These are phyloP conservation scores for Ceratosolen solmsi DNA, from an alignment of 1,140 invertebrate species.

Conservation along the genomic window DNA sequence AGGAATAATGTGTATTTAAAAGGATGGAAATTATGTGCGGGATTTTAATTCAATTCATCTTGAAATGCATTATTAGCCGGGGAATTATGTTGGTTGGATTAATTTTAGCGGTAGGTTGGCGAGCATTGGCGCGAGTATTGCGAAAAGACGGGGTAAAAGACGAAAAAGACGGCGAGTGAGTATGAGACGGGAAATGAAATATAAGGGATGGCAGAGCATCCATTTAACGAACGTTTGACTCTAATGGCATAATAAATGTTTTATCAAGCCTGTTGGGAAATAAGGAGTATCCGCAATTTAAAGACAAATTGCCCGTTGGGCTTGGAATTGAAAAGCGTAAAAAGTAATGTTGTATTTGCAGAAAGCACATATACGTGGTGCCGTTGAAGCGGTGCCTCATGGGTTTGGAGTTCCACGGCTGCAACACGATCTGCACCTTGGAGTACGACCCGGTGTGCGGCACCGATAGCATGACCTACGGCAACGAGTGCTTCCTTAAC, in stretches of 20 bases:
- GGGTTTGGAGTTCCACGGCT: slow-evolving; percentile 88
- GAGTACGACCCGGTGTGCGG: slow-evolving; percentile 93
- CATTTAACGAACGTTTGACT: too few relatives aligned
- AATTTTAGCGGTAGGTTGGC: too few relatives aligned
- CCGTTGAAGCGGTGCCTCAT: slow-evolving; percentile 87
- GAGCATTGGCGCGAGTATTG: too few relatives aligned
- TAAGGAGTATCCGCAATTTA: background rate
- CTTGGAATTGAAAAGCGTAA: background rate
- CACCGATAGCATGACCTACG: slow-evolving; percentile 90
- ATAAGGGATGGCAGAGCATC: too few relatives aligned
- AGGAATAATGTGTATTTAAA: too few relatives aligned
- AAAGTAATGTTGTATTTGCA: slow-evolving; percentile 64
- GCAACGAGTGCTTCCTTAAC: slow-evolving; percentile 93
- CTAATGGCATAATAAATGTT: background rate
- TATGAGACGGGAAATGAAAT: too few relatives aligned
- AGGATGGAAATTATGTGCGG: too few relatives aligned
- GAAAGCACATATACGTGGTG: slow-evolving; percentile 90
- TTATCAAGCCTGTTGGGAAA: background rate
- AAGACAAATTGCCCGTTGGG: background rate
- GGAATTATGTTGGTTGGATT: too few relatives aligned
- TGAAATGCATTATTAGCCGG: too few relatives aligned
- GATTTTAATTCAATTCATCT: too few relatives aligned
- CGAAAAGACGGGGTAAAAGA: too few relatives aligned
- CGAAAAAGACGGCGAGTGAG: too few relatives aligned
- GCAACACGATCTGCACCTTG: slow-evolving; percentile 87